Conservation (phyloP, 2,797 vertebrate species). For the Thamnophis elegans region DNA sequence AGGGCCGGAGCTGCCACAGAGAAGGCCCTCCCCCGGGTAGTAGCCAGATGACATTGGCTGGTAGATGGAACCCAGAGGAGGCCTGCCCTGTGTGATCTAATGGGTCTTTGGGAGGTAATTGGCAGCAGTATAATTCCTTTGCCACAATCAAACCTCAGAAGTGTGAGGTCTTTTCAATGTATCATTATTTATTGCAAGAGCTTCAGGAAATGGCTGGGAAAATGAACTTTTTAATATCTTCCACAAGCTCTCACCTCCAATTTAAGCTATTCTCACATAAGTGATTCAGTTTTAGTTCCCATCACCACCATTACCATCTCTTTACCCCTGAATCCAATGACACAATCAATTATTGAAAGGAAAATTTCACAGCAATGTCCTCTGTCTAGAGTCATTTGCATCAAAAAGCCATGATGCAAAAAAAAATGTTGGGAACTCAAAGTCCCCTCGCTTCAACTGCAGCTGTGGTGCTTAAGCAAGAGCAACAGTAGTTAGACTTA, state of each 20-base stretch:
- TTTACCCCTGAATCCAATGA: not conserved
- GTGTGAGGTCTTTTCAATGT: not conserved
- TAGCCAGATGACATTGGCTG: too few relatives aligned
- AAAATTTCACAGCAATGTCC: not conserved
- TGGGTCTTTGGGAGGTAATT: too few relatives aligned
- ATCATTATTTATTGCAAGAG: not conserved
- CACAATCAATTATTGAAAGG: not conserved
- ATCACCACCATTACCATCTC: not conserved
- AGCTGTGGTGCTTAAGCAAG: not conserved
- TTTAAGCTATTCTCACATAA: not conserved
- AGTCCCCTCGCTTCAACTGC: not conserved
- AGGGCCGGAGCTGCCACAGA: too few relatives aligned
- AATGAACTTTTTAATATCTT: not conserved
- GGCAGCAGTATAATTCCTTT: not conserved
- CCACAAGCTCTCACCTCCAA: not conserved
- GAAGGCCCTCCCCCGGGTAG: too few relatives aligned
- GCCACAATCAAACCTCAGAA: not conserved
- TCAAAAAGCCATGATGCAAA: not conserved
- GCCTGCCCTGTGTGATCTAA: too few relatives aligned
- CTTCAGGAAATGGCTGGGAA: not conserved
- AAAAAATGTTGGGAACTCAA: not conserved
- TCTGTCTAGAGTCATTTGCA: not conserved
- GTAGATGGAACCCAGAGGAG: too few relatives aligned
- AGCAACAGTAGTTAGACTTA: not conserved
- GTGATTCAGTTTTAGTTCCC: not conserved